Evolutionary conservation across 1,140 invertebrate species (phyloP), one percentile per base, ranked within the genome.

Genomic region (Pseudomyrmex cubaensis): DNA sequence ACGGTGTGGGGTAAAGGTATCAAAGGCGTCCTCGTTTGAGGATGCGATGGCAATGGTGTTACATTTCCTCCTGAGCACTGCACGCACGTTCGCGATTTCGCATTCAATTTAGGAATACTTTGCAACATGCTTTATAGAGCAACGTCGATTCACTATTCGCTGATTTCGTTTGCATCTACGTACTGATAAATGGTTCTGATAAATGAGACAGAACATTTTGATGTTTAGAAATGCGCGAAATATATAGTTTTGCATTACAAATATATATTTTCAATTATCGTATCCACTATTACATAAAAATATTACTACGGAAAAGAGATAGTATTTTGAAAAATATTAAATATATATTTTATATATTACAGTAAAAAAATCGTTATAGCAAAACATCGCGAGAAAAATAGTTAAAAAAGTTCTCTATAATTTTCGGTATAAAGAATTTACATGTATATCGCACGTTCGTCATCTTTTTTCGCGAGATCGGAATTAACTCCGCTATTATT

Each of bases 401-500:
- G 1, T 50, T 4, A 70, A 78, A 59, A 78, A 70, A 35, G 5
- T 35, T 35, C 57, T 10, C 5, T 57, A 15, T 48, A 78, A 57
- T 46, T 46, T 66, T 8, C 20, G 50, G 7, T 50, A 15, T 12
- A 66, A 15, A 50, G 3, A 48, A 22, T 35, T 35, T 7, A 9
- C 17, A n/a, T 15, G 59, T 12, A n/a, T 1, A 48, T 0, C 20
- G 20, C 12, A 1, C 20, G 20, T 46, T 57, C 13, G 5, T 35
- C 74, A 54, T 64, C 10, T 12, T n/a, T 57, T 17, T 22, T 59
- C 56, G 8, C 12, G 46, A 50, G 46, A 59, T 13, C 15, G 54
- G 66, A 80, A 80, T 80, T 80, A 80, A 80, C 76, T 80, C 44
- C 12, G 22, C 66, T 80, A 80, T 80, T 80, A 80, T 80, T 80